Conservation (phyloP, 1,140 invertebrate genomes). For the Lepidurus apus region DNA sequence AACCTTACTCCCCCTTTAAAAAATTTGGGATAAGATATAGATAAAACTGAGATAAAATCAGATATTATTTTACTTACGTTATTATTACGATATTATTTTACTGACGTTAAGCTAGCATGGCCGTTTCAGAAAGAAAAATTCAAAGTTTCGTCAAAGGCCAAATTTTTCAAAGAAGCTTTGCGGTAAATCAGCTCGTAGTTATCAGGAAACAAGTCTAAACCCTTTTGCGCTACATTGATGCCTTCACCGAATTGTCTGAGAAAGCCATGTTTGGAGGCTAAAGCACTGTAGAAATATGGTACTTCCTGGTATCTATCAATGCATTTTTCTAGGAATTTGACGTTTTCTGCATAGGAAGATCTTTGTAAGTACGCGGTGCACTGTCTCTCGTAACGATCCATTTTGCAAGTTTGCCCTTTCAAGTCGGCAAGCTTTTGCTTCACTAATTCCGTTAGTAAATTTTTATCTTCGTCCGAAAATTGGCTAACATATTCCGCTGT, state of each 20-base stretch:
- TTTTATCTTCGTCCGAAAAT: background rate
- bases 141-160: no score
- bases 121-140: no score
- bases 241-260: background rate
- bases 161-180: background rate
- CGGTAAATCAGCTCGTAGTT: background rate
- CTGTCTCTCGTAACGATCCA: background rate
- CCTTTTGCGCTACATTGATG: background rate
- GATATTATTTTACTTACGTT: no score
- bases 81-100: no score
- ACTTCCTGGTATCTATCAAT: background rate
- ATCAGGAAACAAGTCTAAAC: background rate
- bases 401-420: background rate
- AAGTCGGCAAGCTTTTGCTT: background rate
- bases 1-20: no score
- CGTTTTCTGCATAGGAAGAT: background rate
- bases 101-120: no score
- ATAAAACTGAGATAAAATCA: no score
- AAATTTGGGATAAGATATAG: no score
- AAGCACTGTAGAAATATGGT: background rate
- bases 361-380: background rate
- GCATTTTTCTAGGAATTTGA: background rate
- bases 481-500: background rate
- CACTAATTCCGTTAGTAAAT: background rate
- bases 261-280: background rate